Conservation (phyloP, 1,140 invertebrate species). For the Reticulitermes speratus region DNA sequence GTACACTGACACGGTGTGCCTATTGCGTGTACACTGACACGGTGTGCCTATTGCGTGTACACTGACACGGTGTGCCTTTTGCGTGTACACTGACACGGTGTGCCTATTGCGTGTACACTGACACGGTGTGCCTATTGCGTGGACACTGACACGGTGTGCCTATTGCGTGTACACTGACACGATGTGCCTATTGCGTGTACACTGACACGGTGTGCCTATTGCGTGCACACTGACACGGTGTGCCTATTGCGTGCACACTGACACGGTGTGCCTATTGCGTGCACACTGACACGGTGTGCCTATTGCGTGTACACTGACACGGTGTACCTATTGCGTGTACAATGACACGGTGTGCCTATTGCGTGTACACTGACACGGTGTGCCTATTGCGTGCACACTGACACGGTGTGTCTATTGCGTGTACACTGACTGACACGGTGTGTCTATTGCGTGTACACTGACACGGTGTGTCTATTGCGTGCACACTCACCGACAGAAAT, state of each 20-base stretch:
- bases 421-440: too few relatives aligned
- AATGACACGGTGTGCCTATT: too few relatives aligned
- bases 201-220: background rate
- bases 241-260: background rate
- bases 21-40: background rate
- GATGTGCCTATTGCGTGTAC: too few relatives aligned
- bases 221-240: background rate
- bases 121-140: background rate
- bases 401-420: background rate
- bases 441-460: background rate
- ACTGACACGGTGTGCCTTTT: background rate
- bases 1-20: background rate
- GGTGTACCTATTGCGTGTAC: background rate
- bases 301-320: background rate
- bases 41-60: background rate
- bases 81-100: background rate
- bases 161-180: background rate
- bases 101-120: background rate
- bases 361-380: too few relatives aligned
- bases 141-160: background rate
- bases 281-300: background rate
- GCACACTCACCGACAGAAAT: background rate
- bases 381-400: background rate
- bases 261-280: background rate
- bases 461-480: background rate